These are phyloP conservation scores for Zosterops pallidus DNA, from an alignment of 2,113 vertebrate genomes.

Conservation along the genomic window DNA sequence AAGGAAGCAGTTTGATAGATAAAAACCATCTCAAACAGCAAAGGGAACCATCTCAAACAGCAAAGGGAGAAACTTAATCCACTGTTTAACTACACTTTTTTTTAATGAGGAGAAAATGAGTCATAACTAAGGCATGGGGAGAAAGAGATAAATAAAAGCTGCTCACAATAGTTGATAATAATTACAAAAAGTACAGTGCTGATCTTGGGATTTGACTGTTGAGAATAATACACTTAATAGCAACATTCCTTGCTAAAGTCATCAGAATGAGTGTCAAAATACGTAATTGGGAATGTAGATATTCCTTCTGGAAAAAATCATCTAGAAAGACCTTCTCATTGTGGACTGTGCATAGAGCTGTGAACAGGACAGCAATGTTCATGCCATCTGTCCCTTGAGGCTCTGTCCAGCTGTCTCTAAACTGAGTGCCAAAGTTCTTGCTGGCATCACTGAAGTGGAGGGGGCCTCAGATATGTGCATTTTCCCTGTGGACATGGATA, in stretches of 20 bases:
- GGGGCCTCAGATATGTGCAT: neutral
- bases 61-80: neutral
- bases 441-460: neutral
- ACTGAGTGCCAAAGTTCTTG: neutral
- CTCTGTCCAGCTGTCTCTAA: neutral
- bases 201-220: neutral
- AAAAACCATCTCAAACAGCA: neutral
- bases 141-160: slow-evolving; percentile 36
- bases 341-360: neutral
- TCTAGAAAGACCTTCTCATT: neutral
- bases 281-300: neutral
- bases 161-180: neutral
- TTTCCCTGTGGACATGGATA: fast-evolving
- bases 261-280: neutral
- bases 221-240: neutral
- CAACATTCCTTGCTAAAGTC: neutral
- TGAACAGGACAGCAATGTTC: neutral
- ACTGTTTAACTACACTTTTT: neutral
- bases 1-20: neutral
- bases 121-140: neutral
- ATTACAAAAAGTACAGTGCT: neutral
- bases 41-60: neutral
- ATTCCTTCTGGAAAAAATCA: neutral
- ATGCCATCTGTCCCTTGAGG: neutral
- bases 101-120: slow-evolving; percentile 20